Percentiles rank a stretch among this genome's conserved stretches.
phyloP scores from a whole-genome alignment of 2,797 vertebrate genomes.

The Pterois miles region DNA sequence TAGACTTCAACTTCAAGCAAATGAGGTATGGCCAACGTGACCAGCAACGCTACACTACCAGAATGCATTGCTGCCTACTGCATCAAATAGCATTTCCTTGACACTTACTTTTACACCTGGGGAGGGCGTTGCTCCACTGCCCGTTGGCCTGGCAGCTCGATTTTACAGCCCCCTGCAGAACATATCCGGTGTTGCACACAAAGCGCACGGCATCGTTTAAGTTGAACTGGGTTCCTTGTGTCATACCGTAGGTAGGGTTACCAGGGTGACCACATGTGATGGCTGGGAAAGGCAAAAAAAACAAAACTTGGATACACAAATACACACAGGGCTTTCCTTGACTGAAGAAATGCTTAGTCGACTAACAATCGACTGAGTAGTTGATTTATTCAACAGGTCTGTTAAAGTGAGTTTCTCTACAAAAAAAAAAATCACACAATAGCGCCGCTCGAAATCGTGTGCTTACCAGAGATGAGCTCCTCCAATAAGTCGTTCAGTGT shows the following conservation, averaged over 20 bases:
- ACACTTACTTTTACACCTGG: slow-evolving; percentile 92
- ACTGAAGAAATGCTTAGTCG: no score
- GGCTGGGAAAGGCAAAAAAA: slow-evolving; percentile 76
- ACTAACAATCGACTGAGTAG: no score
- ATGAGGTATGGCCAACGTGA: no score
- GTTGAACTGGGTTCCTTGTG: slow-evolving; percentile 96
- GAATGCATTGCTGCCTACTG: not conserved
- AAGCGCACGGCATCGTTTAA: slow-evolving; percentile 94
- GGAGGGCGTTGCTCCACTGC: slow-evolving; percentile 93
- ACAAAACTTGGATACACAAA: not conserved
- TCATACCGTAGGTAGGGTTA: slow-evolving; percentile 91
- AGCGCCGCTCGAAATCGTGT: no score
- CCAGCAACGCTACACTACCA: no score
- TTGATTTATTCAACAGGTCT: no score
- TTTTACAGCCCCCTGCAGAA: slow-evolving; percentile 87
- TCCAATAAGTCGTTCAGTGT: no score
- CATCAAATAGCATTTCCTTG: not conserved
- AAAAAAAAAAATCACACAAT: no score
- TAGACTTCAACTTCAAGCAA: no score
- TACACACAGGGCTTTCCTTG: not conserved
- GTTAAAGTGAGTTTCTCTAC: no score
- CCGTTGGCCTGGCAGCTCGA: slow-evolving; percentile 93
- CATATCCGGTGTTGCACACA: slow-evolving; percentile 91
- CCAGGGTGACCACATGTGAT: slow-evolving; percentile 98
- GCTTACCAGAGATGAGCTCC: no score